Evolutionary conservation across 2,113 vertebrate genomes (phyloP), one percentile per base, ranked within the genome.

Genomic region (Donacobius atricapilla): DNA sequence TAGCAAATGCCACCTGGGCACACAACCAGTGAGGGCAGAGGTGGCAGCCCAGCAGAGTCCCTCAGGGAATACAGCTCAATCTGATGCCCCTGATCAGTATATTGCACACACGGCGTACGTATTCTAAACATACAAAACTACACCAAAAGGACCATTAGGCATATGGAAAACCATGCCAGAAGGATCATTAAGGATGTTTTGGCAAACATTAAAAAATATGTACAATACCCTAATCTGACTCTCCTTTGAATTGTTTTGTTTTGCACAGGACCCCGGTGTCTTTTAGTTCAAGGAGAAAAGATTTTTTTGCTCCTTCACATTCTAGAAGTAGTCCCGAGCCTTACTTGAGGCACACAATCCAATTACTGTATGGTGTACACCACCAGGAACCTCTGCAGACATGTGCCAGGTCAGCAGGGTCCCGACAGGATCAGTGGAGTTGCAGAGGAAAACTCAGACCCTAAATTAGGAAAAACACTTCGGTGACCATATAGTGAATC

Each of bases 1-100:
- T 21, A 60, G 57, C 71, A 76, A 80, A 33, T 14, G 70, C 31
- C 63, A 63, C 83, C 25, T 11, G 68, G 63, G 56, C 53, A 71
- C 28, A 48, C 42, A 28, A 44, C 20, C 33, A 48, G 65, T 0
- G 14, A 57, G 13, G 35, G 81, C 44, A 45, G 11, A 12, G 15
- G 30, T 4, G 15, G 48, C 30, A 68, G 71, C 33, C 64, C 64
- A 56, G 54, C 45, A 87, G 63, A 60, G 37, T 17, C 48, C 58
- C 54, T 28, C 7, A 18, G 5, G 53, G 61, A 39, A 51, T 1
- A 16, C 0, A 75, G 79, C 25, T n/a, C 1, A 2, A 13, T 39
- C 24, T 35, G 54, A 56, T 47, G n/a, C 69, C 64, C 54, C 33
- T 21, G 40, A 54, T 76, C 37, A 54, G 35, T 39, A 51, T 53